Base-by-base conservation (phyloP, 2,113 vertebrate genomes). In the Pangasianodon gigas region DNA sequence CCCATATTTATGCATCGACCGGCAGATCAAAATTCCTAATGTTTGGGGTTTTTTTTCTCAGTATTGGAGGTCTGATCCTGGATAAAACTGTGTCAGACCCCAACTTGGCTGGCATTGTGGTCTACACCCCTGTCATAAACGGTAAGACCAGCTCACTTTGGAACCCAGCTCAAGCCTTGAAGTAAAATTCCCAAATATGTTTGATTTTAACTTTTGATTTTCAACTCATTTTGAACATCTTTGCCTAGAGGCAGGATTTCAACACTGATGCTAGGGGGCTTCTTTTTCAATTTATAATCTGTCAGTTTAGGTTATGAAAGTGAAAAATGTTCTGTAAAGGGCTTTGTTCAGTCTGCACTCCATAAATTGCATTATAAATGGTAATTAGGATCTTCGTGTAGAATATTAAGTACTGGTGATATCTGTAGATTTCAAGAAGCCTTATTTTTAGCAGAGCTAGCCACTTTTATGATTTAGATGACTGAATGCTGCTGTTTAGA, bases 41-140 rank as follows among this genome's bases (percentile, higher is more conserved):
- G 6, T 32, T 48, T 24, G 41, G 4, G 8, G 16, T 65, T 8
- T 21, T 6, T 83, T 92, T 60, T 96, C 95, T 92, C 96, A 99
- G 98, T 94, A 98, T 99, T 89, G 98, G 98, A 91, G 98, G 98
- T 87, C 97, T 99, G 95, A 99, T 99, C 95, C 95, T 99, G 96
- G 98, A 98, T 95, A 99, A 98, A 94, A 99, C 98, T 4, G 97
- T 99, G 94, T 98, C 98, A 6, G 96, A 99, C 93, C 98, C 98
- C 46, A 98, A 99, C 92, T 94, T 99, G 93, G 98, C 96, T 88
- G 98, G 98, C 88, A 99, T 99, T 89, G 98, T 99, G 41, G 98
- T 99, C 89, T 99, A 99, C 95, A 98, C 97, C 2, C 98, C 98
- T 0, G 98, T 99, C 79, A 98, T 99, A 93, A 99, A 99, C 21